A percentile compares a stretch with the other conserved stretches of the same genome.
phyloP scores from a whole-genome alignment of 2,113 vertebrate species.

The Ciconia maguari region DNA sequence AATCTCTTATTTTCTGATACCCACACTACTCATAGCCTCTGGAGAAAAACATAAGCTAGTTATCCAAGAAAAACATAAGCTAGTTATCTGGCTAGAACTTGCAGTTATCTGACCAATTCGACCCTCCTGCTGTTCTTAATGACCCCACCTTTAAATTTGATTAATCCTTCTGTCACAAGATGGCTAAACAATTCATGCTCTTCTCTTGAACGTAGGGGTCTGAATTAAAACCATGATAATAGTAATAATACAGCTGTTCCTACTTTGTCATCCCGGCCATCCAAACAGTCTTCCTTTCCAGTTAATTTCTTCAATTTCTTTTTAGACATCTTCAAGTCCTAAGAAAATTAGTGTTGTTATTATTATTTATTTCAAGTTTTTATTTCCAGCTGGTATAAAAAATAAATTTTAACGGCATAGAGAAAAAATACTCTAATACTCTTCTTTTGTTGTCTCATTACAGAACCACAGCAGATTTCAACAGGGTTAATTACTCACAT shows the following conservation, averaged over 20 bases:
- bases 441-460: neutral
- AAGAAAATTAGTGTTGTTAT: neutral
- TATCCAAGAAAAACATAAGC: neutral
- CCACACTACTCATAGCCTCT: neutral
- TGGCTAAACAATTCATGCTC: neutral
- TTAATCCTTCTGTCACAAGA: neutral
- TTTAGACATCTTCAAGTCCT: slow-evolving; percentile 60
- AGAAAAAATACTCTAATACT: neutral
- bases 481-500: neutral
- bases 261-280: slow-evolving; percentile 44
- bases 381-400: neutral
- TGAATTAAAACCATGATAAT: neutral
- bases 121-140: neutral
- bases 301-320: slow-evolving; percentile 38
- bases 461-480: neutral
- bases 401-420: neutral
- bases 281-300: slow-evolving; percentile 4
- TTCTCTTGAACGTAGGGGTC: neutral
- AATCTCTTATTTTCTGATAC: neutral
- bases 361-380: neutral
- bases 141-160: neutral
- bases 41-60: neutral
- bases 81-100: neutral
- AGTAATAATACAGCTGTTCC: neutral
- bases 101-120: neutral